phyloP scores from a whole-genome alignment of 2,888 invertebrate species.

The Steinernema carpocapsae region DNA sequence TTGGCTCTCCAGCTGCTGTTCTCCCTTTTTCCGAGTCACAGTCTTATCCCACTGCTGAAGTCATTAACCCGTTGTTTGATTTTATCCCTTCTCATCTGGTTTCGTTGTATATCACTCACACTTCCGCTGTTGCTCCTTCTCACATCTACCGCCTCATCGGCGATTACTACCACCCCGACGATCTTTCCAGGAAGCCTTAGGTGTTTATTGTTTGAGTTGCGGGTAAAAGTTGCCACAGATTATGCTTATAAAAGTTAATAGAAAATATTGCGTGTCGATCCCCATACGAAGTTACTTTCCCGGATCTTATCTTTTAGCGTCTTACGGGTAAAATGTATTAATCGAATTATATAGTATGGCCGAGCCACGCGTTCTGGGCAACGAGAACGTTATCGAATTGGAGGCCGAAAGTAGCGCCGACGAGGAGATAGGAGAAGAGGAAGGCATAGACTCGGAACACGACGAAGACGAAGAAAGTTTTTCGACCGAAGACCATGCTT shows the following conservation, averaged over 20 bases:
- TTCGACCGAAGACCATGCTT: not conserved
- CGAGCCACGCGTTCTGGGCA: not conserved
- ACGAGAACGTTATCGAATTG: not conserved
- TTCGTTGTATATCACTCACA: conserved; percentile 56
- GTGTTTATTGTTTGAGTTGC: not conserved
- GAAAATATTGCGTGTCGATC: not conserved
- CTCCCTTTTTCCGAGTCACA: conserved; percentile 37
- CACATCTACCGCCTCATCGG: conserved; percentile 54
- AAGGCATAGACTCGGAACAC: not conserved
- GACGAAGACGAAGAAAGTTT: not conserved
- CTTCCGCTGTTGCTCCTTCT: conserved; percentile 53
- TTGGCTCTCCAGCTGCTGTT: conserved; percentile 35
- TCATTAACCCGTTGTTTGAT: conserved; percentile 57
- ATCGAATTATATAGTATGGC: not conserved
- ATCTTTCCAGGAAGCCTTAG: conserved; percentile 15
- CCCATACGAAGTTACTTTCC: not conserved
- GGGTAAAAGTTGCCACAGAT: conserved; percentile 15
- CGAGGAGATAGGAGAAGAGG: not conserved
- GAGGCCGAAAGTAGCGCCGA: not conserved
- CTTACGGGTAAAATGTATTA: not conserved
- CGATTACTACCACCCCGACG: conserved; percentile 56
- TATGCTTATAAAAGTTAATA: conserved; percentile 5
- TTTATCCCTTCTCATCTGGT: conserved; percentile 54
- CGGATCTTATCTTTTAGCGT: not conserved
- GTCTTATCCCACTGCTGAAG: conserved; percentile 41